Percentiles rank a stretch among this genome's conserved stretches.
These are phyloP conservation scores for Beroe ovata DNA, from an alignment of 37 sponge, comb jelly and placozoan species.

Conservation along the genomic window DNA sequence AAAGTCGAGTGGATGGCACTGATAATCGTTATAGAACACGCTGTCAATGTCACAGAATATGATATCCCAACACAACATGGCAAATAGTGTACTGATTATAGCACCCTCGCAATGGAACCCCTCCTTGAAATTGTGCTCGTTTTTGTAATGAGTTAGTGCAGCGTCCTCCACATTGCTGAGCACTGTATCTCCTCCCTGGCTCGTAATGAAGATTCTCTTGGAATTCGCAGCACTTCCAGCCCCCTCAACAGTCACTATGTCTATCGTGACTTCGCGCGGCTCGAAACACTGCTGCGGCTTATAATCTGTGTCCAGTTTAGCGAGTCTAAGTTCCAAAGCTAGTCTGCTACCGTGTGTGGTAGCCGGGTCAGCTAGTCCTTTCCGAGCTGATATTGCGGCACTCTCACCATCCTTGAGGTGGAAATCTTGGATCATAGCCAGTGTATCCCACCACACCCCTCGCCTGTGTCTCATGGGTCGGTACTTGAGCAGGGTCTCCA, in stretches of 20 bases:
- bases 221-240: constrained; percentile 38
- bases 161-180: constrained; percentile 36
- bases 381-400: not conserved
- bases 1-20: constrained; percentile 22
- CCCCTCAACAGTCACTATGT: not conserved
- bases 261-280: not conserved
- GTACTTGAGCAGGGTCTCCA: constrained; percentile 3
- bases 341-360: not conserved
- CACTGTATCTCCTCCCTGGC: constrained; percentile 1
- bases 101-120: constrained; percentile 50
- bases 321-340: not conserved
- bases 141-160: not conserved
- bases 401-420: constrained; percentile 11
- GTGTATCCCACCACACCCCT: constrained; percentile 57
- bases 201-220: not conserved
- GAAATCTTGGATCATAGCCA: not conserved
- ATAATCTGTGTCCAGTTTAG: not conserved
- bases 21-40: constrained; percentile 64
- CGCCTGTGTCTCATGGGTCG: not conserved
- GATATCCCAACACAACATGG: constrained; percentile 55
- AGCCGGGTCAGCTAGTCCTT: constrained; percentile 12
- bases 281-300: not conserved
- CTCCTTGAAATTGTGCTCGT: not conserved
- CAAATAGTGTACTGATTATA: constrained; percentile 29
- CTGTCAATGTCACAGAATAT: constrained; percentile 40